Evolutionary conservation across 2,888 invertebrate species (phyloP), one percentile per base, ranked within the genome.

Genomic region (Anaspis maculata): DNA sequence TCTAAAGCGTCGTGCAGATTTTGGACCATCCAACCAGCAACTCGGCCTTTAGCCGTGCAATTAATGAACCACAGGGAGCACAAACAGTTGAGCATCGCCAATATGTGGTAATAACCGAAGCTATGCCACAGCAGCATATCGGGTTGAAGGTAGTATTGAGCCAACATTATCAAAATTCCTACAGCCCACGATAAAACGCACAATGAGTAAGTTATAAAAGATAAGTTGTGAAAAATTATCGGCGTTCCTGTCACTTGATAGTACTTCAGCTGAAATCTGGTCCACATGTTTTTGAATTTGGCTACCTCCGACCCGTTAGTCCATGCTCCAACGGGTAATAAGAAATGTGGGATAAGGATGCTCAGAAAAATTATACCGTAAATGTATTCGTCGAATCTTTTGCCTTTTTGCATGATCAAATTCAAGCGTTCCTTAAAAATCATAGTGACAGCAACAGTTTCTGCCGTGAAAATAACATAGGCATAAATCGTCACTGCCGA

Each of bases 281-380:
- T 81, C 82, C 82, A 83, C 82, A 83, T 82, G 49, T 83, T 80
- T 61, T 82, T 83, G 48, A 81, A 83, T 46, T 77, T 77, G 1
- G 82, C 82, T 15, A 82, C 82, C 60, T 83, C 76, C 0, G 62
- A 61, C 0, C 80, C 82, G 51, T 80, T 80, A 0, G 80, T 69
- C 82, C 82, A 83, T 1, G 81, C 79, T 1, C 79, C 79, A 9
- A 74, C 56, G 0, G 82, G 82, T 31, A 82, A 54, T 4, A 82
- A 58, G 48, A 81, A 82, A 56, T 83, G 80, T 1, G 82, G 81
- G 4, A 80, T 74, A 21, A 83, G 66, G 44, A 82, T 73, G 47
- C 81, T 81, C 36, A 83, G 64, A 51, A 83, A 82, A 48, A 83
- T 83, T 10, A 83, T 72, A 50, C 81, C 79, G 57, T 83, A 83